Base-by-base conservation (phyloP, 2,888 invertebrate species). In the Apocheima hispidaria region DNA sequence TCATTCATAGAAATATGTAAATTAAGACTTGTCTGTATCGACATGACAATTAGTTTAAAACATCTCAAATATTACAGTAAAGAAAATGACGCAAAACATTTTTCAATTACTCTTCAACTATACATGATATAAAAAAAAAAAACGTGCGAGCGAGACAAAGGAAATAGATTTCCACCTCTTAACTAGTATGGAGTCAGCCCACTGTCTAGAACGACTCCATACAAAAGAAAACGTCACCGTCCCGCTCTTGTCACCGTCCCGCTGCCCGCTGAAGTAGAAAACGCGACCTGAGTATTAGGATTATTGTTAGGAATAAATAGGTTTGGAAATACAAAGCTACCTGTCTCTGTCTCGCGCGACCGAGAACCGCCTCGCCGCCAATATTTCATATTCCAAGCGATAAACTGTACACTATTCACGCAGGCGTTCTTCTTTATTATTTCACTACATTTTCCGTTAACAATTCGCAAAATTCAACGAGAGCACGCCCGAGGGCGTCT, bases 381-480 rank as follows among this genome's bases (percentile, higher is more conserved):
- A 55, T 41, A 44, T n/a, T 1, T 57, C 38, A 40, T 60, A 55
- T 61, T 40, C 40, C 52, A 61, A 65, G 66, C 54, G 38, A 40
- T 55, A 26, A 59, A 55, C 57, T 60, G 49, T 53, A 63, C 56
- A 65, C 49, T 50, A 52, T 53, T 68, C 59, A 50, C 30, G 57
- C 52, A 58, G 56, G 51, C 56, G 51, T 57, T 51, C 16, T 14
- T 41, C 44, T 59, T 52, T 20, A 28, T 59, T 56, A 41, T 60
- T 65, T 59, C 60, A 60, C 46, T 50, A 49, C 36, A 44, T 44
- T 50, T 60, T 58, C 51, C 50, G 48, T 58, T 48, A 63, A 63
- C 60, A 58, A 66, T 63, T 52, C 57, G 66, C 60, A 63, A 62
- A 60, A 56, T 50, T 53, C 51, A 69, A 69, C 60, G 60, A 61